phyloP scores from a whole-genome alignment of 2,797 vertebrate genomes.

The Arnoldichthys spilopterus region DNA sequence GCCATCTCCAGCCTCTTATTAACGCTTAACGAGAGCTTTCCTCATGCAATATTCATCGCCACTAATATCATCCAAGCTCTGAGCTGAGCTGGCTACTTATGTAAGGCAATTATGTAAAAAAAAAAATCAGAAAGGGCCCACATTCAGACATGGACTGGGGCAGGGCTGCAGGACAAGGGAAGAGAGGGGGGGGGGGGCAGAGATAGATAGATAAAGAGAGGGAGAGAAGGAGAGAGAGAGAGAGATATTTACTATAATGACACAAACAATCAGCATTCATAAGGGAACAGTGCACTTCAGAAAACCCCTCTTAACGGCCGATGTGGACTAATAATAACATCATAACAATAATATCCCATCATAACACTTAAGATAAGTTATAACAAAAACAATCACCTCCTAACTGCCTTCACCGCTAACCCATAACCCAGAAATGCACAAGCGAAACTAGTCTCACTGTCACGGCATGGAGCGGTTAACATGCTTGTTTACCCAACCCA shows the following conservation, averaged over 20 bases:
- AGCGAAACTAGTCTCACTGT: background rate
- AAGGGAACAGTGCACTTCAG: background rate
- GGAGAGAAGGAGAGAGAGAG: background rate
- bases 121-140: slow-evolving; percentile 79
- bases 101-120: slow-evolving; percentile 82
- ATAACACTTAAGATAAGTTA: background rate
- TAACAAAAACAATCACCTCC: background rate
- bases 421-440: slow-evolving; percentile 28
- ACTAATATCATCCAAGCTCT: slow-evolving; percentile 80
- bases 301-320: background rate
- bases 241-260: slow-evolving; percentile 2
- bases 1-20: slow-evolving; percentile 82
- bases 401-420: slow-evolving; percentile 10
- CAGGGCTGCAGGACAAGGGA: slow-evolving; percentile 72
- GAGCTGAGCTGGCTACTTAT: slow-evolving; percentile 81
- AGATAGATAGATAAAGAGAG: slow-evolving; percentile 22
- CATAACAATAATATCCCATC: background rate
- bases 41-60: slow-evolving; percentile 84
- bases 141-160: slow-evolving; percentile 74
- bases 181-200: slow-evolving; percentile 47
- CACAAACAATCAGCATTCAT: background rate
- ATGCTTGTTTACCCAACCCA: slow-evolving; percentile 29
- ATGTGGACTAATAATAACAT: background rate
- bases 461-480: slow-evolving; percentile 19
- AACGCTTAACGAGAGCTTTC: slow-evolving; percentile 83